These are phyloP conservation scores for Netelia virgata DNA, from an alignment of 2,888 invertebrate genomes.

Conservation along the genomic window DNA sequence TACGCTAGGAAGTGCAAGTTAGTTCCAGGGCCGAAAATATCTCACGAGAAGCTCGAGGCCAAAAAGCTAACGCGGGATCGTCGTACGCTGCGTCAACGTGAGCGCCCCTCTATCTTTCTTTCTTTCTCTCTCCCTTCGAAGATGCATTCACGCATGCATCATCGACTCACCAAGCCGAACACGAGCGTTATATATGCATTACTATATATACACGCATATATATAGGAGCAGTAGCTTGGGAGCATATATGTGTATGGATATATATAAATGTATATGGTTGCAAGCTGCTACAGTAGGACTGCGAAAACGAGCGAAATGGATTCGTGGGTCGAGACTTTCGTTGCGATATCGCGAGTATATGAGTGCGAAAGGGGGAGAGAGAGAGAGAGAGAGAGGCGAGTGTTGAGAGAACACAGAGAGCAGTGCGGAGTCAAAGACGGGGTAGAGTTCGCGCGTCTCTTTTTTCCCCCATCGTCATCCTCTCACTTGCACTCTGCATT, in stretches of 20 bases:
- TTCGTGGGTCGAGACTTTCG: slow-evolving; percentile 43
- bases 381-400: slow-evolving; percentile 33
- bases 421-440: slow-evolving; percentile 62
- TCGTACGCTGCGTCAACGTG: slow-evolving; percentile 58
- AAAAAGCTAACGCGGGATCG: slow-evolving; percentile 64
- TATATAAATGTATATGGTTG: background rate
- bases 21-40: slow-evolving; percentile 68
- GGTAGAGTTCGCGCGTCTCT: slow-evolving; percentile 52
- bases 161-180: slow-evolving; percentile 1
- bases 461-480: slow-evolving; percentile 44
- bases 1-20: slow-evolving; percentile 58
- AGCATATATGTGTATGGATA: too few relatives aligned
- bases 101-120: slow-evolving; percentile 7
- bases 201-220: background rate
- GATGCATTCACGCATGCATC: slow-evolving; percentile 31
- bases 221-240: too few relatives aligned
- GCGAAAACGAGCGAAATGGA: slow-evolving; percentile 49
- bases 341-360: slow-evolving; percentile 23
- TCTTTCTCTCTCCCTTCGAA: slow-evolving; percentile 10
- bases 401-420: slow-evolving; percentile 38
- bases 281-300: background rate
- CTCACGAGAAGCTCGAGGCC: slow-evolving; percentile 64
- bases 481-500: slow-evolving; percentile 53
- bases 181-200: background rate
- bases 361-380: slow-evolving; percentile 26